phyloP scores from a whole-genome alignment of 2,888 invertebrate genomes.

The Chrysina gloriosa region DNA sequence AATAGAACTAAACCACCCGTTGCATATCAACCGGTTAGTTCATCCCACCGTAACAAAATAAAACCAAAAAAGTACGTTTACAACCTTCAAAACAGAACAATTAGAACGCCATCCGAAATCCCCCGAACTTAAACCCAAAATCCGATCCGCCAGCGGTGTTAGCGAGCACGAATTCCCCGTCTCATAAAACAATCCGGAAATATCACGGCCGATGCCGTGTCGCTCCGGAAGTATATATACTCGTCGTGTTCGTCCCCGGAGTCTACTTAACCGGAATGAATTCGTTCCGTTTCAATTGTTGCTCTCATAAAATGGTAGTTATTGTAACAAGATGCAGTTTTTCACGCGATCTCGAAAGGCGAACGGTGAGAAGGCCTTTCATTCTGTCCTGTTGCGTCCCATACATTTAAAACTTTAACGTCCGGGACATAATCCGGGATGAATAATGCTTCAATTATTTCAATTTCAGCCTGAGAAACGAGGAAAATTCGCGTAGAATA shows the following conservation, averaged over 20 bases:
- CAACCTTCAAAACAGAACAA: too few relatives aligned
- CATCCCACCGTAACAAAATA: too few relatives aligned
- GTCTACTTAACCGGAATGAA: constrained; percentile 26
- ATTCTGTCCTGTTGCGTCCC: constrained; percentile 10
- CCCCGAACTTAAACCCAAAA: too few relatives aligned
- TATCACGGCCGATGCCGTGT: neutral
- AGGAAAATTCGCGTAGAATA: neutral
- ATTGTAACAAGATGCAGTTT: constrained; percentile 19
- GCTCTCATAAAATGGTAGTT: constrained; percentile 14
- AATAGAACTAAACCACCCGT: too few relatives aligned
- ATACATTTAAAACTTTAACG: constrained; percentile 10
- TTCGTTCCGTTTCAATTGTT: constrained; percentile 20
- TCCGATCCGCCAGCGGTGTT: neutral
- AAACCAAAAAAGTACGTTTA: too few relatives aligned
- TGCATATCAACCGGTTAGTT: too few relatives aligned
- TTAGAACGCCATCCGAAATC: too few relatives aligned
- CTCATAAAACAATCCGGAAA: constrained; percentile 6
- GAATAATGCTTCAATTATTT: constrained; percentile 10
- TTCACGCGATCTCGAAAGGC: constrained; percentile 6
- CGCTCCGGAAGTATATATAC: constrained; percentile 1
- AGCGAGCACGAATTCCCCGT: neutral
- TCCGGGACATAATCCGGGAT: neutral
- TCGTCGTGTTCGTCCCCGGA: neutral
- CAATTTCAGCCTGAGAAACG: constrained; percentile 1
- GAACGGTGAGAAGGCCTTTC: neutral